Conservation (phyloP, 2,888 invertebrate genomes). For the Chloroclysta siterata region DNA sequence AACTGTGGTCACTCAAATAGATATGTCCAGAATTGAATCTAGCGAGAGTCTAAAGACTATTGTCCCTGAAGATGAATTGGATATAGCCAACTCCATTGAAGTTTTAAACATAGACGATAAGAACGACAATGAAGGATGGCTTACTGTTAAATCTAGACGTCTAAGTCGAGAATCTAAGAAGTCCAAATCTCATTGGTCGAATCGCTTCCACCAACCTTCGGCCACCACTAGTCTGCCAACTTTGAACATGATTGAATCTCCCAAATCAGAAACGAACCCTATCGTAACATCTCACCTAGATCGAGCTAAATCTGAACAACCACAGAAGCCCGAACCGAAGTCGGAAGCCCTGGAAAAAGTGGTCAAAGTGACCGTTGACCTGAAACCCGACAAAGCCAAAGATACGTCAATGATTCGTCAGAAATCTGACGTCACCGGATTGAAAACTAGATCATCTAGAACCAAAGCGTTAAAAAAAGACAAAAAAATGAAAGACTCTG, state of each 20-base stretch:
- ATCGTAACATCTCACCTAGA: conserved; percentile 60
- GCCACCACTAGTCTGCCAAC: conserved; percentile 93
- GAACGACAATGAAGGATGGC: conserved; percentile 91
- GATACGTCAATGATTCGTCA: conserved; percentile 79
- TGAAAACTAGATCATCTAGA: conserved; percentile 75
- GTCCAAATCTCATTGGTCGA: conserved; percentile 89
- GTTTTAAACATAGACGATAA: conserved; percentile 75
- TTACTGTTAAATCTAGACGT: conserved; percentile 92
- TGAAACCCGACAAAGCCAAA: conserved; percentile 51
- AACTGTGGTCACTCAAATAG: conserved; percentile 79
- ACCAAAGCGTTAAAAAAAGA: conserved; percentile 69
- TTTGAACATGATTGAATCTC: conserved; percentile 83
- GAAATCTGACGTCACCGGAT: conserved; percentile 86
- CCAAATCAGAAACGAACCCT: conserved; percentile 71
- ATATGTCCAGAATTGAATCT: conserved; percentile 78
- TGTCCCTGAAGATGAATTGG: conserved; percentile 71
- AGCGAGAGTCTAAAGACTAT: conserved; percentile 80
- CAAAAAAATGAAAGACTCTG: conserved; percentile 64
- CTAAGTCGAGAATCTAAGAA: conserved; percentile 83
- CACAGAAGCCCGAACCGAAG: conserved; percentile 46
- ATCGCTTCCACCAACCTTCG: conserved; percentile 92
- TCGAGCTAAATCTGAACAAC: conserved; percentile 75
- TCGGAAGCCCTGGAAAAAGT: conserved; percentile 19
- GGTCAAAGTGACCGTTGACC: conserved; percentile 33
- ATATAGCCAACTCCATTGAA: conserved; percentile 76